Evolutionary conservation across 2,113 vertebrate genomes (phyloP).

Genomic region (Ictidomys tridecemlineatus): DNA sequence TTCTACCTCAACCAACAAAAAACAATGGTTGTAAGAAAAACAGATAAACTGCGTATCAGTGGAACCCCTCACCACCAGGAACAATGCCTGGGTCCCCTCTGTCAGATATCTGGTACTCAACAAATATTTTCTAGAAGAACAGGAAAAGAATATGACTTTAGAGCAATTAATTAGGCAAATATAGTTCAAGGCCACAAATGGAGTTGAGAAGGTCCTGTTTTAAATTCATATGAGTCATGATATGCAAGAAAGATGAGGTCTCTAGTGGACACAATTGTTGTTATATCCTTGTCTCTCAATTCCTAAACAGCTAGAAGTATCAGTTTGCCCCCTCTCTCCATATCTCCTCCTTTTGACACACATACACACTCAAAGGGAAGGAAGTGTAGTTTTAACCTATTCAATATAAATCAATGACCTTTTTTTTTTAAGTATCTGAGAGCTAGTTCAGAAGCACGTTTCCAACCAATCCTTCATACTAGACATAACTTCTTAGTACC

Average conservation of each 20-base stretch:
- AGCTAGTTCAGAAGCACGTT: constrained; percentile 16
- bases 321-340: background rate
- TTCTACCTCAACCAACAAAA: background rate
- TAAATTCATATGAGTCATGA: background rate
- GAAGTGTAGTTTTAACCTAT: background rate
- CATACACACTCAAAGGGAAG: background rate
- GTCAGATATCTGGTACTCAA: background rate
- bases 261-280: background rate
- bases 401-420: background rate
- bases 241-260: background rate
- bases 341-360: background rate
- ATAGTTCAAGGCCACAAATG: background rate
- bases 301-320: background rate
- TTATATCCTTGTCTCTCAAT: background rate
- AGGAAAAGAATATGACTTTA: background rate
- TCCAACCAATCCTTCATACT: background rate
- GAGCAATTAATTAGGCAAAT: background rate
- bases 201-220: background rate
- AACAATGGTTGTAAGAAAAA: background rate
- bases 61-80: background rate
- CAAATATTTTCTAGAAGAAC: background rate
- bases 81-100: background rate
- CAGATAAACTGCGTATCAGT: background rate
- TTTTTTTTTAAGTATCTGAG: constrained; percentile 27
- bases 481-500: background rate